Percentiles rank a stretch among this genome's conserved stretches.
These are phyloP conservation scores for Plumapathes pennacea DNA, from an alignment of 92 coral and sea anemone species.

Conservation along the genomic window DNA sequence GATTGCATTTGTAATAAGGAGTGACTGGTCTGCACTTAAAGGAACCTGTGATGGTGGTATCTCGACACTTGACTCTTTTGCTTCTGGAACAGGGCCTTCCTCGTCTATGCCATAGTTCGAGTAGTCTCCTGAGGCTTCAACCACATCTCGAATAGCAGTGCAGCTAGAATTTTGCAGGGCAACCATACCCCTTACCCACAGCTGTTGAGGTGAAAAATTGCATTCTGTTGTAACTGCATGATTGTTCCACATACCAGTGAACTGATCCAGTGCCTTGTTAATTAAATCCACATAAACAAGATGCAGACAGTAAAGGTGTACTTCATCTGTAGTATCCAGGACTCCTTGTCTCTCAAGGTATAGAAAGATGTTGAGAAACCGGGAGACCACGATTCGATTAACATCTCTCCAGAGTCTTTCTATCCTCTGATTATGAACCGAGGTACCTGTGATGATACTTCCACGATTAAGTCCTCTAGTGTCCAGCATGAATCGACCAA, in stretches of 20 bases:
- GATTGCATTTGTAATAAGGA: conserved; percentile 6
- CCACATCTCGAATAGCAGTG: conserved; percentile 35
- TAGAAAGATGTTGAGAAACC: conserved; percentile 50
- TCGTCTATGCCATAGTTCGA: conserved; percentile 41
- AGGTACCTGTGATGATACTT: conserved; percentile 62
- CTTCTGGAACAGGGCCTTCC: conserved; percentile 35
- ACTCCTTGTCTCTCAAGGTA: conserved; percentile 34
- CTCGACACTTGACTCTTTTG: conserved; percentile 4
- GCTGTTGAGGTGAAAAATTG: conserved; percentile 46
- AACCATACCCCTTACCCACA: conserved; percentile 52
- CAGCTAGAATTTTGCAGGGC: conserved; percentile 10
- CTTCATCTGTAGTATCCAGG: conserved; percentile 24
- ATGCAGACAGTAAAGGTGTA: conserved; percentile 43
- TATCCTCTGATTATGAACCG: conserved; percentile 53
- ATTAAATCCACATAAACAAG: conserved; percentile 36
- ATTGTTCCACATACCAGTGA: conserved; percentile 48
- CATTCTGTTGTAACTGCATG: conserved; percentile 51
- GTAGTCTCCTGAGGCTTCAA: conserved; percentile 5
- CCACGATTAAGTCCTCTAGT: conserved; percentile 58
- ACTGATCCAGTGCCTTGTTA: conserved; percentile 34
- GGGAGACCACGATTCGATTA: conserved; percentile 36
- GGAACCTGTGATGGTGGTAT: conserved; percentile 7
- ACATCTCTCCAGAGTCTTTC: conserved; percentile 66
- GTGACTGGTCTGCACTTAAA: conserved; percentile 16
- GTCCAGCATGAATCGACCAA: conserved; percentile 50